Percentiles rank a stretch among this genome's conserved stretches.
Evolutionary conservation across 2,797 vertebrate genomes (phyloP).

Genomic region (Coreius guichenoti): DNA sequence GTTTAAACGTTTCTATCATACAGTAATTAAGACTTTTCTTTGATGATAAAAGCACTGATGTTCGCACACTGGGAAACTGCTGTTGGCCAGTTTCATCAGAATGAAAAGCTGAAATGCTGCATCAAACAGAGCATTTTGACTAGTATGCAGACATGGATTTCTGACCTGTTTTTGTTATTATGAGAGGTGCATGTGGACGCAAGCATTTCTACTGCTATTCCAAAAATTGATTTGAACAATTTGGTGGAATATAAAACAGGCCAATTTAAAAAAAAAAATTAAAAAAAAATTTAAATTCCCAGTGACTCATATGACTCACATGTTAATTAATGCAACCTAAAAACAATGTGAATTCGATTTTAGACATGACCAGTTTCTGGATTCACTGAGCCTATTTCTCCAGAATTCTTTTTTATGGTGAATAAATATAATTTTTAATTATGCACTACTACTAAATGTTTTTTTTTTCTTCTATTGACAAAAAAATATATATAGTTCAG

Average conservation of each 20-base stretch:
- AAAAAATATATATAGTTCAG: constrained; percentile 31
- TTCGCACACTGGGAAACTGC: neutral
- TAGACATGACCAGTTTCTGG: neutral
- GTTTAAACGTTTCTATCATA: neutral
- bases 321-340: neutral
- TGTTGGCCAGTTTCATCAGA: neutral
- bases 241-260: neutral
- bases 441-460: neutral
- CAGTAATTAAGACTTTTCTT: neutral
- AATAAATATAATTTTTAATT: neutral
- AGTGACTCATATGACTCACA: too few relatives aligned
- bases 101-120: constrained; percentile 2
- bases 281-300: too few relatives aligned
- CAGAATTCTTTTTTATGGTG: neutral
- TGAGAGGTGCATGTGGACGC: neutral
- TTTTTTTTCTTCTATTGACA: constrained; percentile 8
- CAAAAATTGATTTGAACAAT: neutral
- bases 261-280: too few relatives aligned
- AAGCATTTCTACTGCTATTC: neutral
- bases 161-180: neutral
- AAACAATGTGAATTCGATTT: neutral
- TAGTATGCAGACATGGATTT: constrained; percentile 6
- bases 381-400: neutral
- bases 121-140: neutral
- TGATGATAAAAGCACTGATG: neutral